Evolutionary conservation across 2,888 invertebrate genomes (phyloP), one percentile per base, ranked within the genome.

Genomic region (Proisotoma minuta): DNA sequence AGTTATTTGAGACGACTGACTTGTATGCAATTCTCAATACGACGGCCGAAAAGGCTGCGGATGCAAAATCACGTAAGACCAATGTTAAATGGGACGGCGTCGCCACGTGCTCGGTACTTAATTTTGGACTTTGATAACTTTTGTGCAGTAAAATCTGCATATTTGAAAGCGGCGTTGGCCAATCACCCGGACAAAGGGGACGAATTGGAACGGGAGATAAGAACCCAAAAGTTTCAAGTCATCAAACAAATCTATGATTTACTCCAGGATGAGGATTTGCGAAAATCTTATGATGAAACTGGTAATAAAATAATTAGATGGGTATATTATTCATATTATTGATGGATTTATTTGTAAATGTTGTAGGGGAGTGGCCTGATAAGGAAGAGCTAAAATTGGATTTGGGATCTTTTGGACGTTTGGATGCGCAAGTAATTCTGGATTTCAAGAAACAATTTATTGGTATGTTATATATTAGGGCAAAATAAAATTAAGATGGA

Each of bases 171-270:
- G 3, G 73, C 73, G 15, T 49, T 72, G 29, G 51, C 49, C 8
- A 68, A 62, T 50, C 73, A 73, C 43, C 73, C 73, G 1, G 73
- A 73, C 52, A 73, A 73, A 43, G 68, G 65, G 1, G 26, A 62
- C 2, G 63, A 60, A 8, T 63, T 62, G 8, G 62, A 73, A 4
- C 57, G 65, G 39, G 69, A 71, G 43, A 26, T 18, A 1, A 62
- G 58, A n/a, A 73, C 73, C 3, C 62, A 70, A 34, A 72, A 72
- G 58, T 73, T 73, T 49, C 73, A 73, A 47, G 3, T 70, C 12
- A 57, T 73, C 12, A 40, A 63, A 18, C 63, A 67, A 22, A 69
- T 73, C 3, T 66, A 69, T 40, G 70, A 73, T 10, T 24, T 73
- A 1, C 59, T 73, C 15, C 60, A 71, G 26, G 69, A 73, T 58